Evolutionary conservation across 2,113 vertebrate species (phyloP).

Genomic region (Xenotilapia leptura): DNA sequence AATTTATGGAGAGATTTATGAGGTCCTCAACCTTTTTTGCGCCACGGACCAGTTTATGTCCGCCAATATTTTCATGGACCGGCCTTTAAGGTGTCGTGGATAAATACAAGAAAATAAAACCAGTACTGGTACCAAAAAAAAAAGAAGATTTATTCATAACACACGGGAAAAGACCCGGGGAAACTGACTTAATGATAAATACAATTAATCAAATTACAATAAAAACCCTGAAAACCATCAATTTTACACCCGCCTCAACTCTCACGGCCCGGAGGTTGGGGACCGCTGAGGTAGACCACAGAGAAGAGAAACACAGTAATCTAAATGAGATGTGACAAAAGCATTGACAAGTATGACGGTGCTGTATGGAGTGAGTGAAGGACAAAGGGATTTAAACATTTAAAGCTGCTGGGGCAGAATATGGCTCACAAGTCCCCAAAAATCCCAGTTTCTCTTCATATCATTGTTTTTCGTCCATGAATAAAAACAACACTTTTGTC

Average conservation of each 20-base stretch:
- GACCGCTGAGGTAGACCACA: background rate
- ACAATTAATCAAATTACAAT: background rate
- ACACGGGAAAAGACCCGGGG: fast-evolving
- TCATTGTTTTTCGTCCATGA: background rate
- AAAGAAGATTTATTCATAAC: background rate
- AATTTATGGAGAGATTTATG: background rate
- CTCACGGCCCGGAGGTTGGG: fast-evolving
- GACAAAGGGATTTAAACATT: background rate
- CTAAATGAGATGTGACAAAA: background rate
- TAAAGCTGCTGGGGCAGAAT: background rate
- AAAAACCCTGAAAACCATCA: background rate
- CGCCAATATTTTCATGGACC: fast-evolving
- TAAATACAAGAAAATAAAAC: background rate
- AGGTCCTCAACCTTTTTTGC: background rate
- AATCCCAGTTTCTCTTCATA: background rate
- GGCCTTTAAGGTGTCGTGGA: background rate
- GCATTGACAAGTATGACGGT: background rate
- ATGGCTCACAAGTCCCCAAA: background rate
- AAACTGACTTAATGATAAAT: background rate
- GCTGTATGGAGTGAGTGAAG: background rate
- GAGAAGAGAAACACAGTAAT: background rate
- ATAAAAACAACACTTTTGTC: background rate
- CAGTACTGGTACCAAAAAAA: background rate
- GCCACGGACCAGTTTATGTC: background rate
- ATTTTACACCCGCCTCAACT: background rate